Conservation (phyloP, 2,797 vertebrate genomes). For the Sardinella longiceps region DNA sequence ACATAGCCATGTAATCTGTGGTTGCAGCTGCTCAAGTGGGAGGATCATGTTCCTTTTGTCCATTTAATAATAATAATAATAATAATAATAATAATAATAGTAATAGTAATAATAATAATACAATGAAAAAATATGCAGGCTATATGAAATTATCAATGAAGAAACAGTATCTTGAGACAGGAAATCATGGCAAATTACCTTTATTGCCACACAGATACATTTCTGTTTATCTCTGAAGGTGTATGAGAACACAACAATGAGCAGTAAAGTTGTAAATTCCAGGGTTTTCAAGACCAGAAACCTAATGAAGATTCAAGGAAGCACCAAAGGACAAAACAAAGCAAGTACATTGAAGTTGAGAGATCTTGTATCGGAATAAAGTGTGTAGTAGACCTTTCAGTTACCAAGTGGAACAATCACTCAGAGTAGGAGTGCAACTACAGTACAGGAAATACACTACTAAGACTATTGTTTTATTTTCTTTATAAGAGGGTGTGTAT, state of each 20-base stretch:
- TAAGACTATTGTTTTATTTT: too few relatives aligned
- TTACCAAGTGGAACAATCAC: too few relatives aligned
- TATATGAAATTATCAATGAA: constrained; percentile 13
- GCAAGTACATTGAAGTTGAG: neutral
- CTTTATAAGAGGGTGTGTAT: neutral
- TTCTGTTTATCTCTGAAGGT: neutral
- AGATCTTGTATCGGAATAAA: neutral
- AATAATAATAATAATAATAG: neutral
- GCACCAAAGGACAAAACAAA: neutral
- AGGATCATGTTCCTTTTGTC: too few relatives aligned
- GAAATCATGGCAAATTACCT: constrained; percentile 24
- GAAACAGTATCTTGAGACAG: constrained; percentile 24
- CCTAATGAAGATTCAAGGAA: neutral
- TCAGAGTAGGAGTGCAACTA: neutral
- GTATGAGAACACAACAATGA: constrained; percentile 1
- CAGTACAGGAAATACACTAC: neutral
- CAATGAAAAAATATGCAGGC: neutral
- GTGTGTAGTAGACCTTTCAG: neutral
- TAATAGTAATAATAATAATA: too few relatives aligned
- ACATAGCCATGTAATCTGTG: neutral
- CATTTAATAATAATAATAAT: neutral
- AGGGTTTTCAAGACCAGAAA: neutral
- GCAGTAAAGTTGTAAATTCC: constrained; percentile 11
- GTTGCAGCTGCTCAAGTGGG: neutral
- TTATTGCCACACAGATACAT: constrained; percentile 18